Conservation (phyloP, 2,797 vertebrate genomes). For the Tachyglossus aculeatus region DNA sequence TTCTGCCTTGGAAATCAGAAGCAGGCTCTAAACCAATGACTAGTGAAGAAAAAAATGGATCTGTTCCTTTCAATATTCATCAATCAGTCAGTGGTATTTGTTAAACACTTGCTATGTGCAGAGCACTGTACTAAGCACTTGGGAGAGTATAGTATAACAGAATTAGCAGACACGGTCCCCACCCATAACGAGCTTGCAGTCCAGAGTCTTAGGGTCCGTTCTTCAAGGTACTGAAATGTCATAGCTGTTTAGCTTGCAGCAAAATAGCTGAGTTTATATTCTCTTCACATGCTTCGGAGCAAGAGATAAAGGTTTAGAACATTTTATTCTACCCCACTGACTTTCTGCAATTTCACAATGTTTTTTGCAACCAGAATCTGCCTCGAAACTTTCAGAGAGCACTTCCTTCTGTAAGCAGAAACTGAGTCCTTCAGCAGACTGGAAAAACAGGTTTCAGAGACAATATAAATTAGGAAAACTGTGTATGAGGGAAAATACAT, state of each 20-base stretch:
- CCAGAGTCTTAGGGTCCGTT: too few species aligned
- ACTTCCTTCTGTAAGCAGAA: background rate
- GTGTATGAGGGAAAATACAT: background rate
- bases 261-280: conserved; percentile 63
- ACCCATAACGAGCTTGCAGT: too few species aligned
- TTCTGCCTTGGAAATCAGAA: too few species aligned
- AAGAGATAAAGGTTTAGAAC: conserved; percentile 64
- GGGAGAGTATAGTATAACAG: too few species aligned
- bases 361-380: conserved; percentile 23
- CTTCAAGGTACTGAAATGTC: conserved; percentile 63
- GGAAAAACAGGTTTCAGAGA: conserved; percentile 1
- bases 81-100: too few species aligned
- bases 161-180: too few species aligned
- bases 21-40: too few species aligned
- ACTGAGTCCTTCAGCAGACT: background rate
- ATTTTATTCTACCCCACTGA: conserved; percentile 65
- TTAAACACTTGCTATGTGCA: too few species aligned
- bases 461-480: background rate
- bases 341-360: conserved; percentile 52
- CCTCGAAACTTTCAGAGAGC: conserved; percentile 27
- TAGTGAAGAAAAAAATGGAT: conserved; percentile 52
- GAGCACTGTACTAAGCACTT: too few species aligned
- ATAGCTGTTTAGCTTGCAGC: conserved; percentile 59
- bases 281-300: conserved; percentile 50
- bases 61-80: conserved; percentile 63